Conservation (phyloP, 1,140 invertebrate species). For the Heliconius congener region DNA sequence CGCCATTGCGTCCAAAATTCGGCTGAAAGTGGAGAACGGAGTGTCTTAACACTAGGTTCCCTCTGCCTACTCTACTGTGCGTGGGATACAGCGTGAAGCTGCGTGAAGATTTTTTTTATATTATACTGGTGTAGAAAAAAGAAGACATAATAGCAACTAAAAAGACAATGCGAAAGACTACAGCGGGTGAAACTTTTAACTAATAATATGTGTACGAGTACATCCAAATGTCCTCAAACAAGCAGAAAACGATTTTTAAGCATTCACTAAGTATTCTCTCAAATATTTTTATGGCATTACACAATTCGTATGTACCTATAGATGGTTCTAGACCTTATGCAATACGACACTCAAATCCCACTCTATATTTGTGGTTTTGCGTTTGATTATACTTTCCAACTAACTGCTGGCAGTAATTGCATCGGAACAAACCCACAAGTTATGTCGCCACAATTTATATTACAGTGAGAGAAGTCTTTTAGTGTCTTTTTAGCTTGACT, state of each 20-base stretch:
- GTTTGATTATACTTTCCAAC: constrained; percentile 7
- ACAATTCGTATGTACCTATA: neutral
- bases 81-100: too few relatives aligned
- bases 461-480: too few relatives aligned
- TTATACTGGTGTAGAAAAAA: too few relatives aligned
- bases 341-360: neutral
- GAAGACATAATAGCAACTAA: too few relatives aligned
- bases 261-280: neutral
- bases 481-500: too few relatives aligned
- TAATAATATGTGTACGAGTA: too few relatives aligned
- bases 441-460: neutral
- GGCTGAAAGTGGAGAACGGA: too few relatives aligned
- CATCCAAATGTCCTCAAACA: neutral
- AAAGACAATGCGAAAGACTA: neutral
- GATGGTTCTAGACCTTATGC: constrained; percentile 7
- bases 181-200: too few relatives aligned
- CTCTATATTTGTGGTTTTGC: constrained; percentile 1
- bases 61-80: too few relatives aligned
- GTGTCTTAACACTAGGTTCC: too few relatives aligned
- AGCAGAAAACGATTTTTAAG: neutral
- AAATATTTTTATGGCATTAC: neutral
- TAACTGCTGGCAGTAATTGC: constrained; percentile 7
- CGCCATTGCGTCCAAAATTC: too few relatives aligned
- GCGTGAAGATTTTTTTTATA: too few relatives aligned
- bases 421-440: neutral